Evolutionary conservation across 2,888 invertebrate genomes (phyloP), one percentile per base, ranked within the genome.

Genomic region (Copidosoma aretas): DNA sequence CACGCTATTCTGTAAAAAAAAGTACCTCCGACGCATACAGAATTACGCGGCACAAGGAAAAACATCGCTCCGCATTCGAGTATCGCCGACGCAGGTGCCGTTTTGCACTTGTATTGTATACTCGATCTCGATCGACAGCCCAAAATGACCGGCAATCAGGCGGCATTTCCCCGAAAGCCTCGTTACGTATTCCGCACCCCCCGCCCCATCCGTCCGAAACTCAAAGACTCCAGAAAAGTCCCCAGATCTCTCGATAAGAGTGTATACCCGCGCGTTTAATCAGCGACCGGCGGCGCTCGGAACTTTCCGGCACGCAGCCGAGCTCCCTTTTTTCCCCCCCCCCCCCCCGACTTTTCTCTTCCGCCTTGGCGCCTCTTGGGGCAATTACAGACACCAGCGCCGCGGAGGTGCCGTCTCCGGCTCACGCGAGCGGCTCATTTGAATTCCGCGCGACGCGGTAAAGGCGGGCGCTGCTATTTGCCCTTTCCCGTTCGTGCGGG

Each of bases 361-460:
- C 53, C 58, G 63, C 46, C 46, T 59, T 49, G 56, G 46, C 53
- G 53, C 43, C 67, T 67, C 67, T 60, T 24, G 22, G 39, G 51
- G 58, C 62, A 67, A 67, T 67, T 63, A 63, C n/a, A 53, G 62
- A 59, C 67, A 54, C 24, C 19, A 19, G 41, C 51, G 15, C 32
- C 54, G 24, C 32, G 32, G 21, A 12, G n/a, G 14, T n/a, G 52
- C 25, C 24, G 19, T 25, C n/a, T 39, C 14, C n/a, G 24, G 15
- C 21, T 25, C 58, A 64, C 64, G 64, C 64, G 39, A 65, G 53
- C 59, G 25, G 58, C 60, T 65, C 65, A 52, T 65, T 65, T 65
- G 54, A 60, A 65, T 65, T 65, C 59, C 53, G 54, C 63, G 57
- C 57, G 63, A 64, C 57, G 32, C 49, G 39, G 21, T 25, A 15